Percentiles rank a stretch among this genome's conserved stretches.
Evolutionary conservation across 2,888 invertebrate genomes (phyloP).

Genomic region (Polia nebulosa): DNA sequence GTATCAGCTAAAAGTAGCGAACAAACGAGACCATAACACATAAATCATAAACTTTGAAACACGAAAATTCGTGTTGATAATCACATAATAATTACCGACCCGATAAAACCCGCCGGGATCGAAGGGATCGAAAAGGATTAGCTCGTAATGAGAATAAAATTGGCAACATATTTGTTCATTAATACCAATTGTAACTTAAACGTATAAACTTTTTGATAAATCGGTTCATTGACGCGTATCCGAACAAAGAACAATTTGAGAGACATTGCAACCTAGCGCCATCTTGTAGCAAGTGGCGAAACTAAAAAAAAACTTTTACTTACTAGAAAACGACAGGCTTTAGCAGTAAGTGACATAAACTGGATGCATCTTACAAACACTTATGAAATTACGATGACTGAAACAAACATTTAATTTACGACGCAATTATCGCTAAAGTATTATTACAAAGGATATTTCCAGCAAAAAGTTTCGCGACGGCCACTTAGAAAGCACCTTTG

Average conservation of each 20-base stretch:
- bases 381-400: slow-evolving; percentile 83
- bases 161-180: slow-evolving; percentile 56
- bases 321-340: slow-evolving; percentile 36
- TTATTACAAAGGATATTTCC: slow-evolving; percentile 85
- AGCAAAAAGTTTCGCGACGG: slow-evolving; percentile 80
- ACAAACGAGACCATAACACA: slow-evolving; percentile 78
- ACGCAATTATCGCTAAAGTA: slow-evolving; percentile 85
- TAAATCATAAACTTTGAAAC: slow-evolving; percentile 88
- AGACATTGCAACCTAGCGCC: slow-evolving; percentile 47
- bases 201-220: slow-evolving; percentile 45
- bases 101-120: slow-evolving; percentile 78
- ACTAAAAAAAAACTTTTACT: slow-evolving; percentile 9
- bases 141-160: slow-evolving; percentile 62
- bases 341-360: slow-evolving; percentile 61
- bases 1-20: slow-evolving; percentile 55
- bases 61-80: slow-evolving; percentile 85
- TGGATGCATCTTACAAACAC: slow-evolving; percentile 74
- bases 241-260: slow-evolving; percentile 49
- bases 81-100: slow-evolving; percentile 84
- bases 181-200: slow-evolving; percentile 40
- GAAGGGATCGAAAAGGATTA: slow-evolving; percentile 71
- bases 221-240: slow-evolving; percentile 37
- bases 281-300: slow-evolving; percentile 50
- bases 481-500: slow-evolving; percentile 89
- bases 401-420: slow-evolving; percentile 83